These are phyloP conservation scores for Zaprionus ornatus DNA, from an alignment of 1,140 invertebrate genomes.

Conservation along the genomic window DNA sequence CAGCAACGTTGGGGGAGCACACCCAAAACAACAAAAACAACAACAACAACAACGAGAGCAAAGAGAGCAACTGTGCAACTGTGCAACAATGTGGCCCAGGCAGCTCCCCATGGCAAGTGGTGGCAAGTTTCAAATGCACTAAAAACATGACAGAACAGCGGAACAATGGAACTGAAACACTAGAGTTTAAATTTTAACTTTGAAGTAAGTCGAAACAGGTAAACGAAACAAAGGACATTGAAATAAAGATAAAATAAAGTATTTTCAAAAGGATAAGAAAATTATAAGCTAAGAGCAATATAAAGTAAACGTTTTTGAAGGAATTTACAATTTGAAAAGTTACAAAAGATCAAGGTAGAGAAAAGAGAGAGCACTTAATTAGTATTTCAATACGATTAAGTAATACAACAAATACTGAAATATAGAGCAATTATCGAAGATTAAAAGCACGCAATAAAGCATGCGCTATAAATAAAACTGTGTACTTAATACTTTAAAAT, in stretches of 20 bases:
- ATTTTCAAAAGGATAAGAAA: too few relatives aligned
- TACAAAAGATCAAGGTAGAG: not conserved
- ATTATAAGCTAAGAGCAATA: too few relatives aligned
- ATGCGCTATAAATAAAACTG: too few relatives aligned
- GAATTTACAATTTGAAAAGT: not conserved
- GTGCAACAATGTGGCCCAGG: slow-evolving; percentile 19
- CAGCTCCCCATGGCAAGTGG: not conserved
- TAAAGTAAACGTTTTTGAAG: too few relatives aligned
- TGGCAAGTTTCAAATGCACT: not conserved
- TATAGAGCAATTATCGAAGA: too few relatives aligned
- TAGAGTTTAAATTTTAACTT: not conserved
- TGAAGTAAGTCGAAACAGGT: not conserved
- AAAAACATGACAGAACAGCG: not conserved
- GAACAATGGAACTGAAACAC: not conserved
- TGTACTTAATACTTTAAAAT: too few relatives aligned
- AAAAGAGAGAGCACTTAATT: not conserved
- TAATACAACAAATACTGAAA: not conserved
- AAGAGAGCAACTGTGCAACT: slow-evolving; percentile 21
- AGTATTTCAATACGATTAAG: not conserved
- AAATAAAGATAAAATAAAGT: too few relatives aligned
- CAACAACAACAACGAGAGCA: slow-evolving; percentile 11
- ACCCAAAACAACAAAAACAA: slow-evolving; percentile 26
- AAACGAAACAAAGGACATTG: not conserved
- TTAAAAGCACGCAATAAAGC: too few relatives aligned
- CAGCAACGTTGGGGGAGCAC: slow-evolving; percentile 27